phyloP scores from a whole-genome alignment of 2,113 vertebrate species.

The Tamias sibiricus region DNA sequence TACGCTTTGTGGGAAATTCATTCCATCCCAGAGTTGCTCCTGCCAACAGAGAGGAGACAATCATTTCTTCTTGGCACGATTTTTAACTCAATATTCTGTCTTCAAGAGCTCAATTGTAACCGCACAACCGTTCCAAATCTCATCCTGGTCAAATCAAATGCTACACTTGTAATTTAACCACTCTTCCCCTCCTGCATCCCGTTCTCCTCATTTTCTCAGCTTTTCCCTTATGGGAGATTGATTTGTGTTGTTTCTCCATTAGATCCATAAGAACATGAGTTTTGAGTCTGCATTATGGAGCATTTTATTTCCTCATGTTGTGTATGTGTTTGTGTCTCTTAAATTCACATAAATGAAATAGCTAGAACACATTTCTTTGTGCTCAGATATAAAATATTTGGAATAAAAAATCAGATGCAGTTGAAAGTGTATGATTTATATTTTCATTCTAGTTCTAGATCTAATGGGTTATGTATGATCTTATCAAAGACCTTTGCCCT shows the following conservation, averaged over 20 bases:
- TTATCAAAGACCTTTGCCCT: background rate
- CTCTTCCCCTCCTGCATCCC: background rate
- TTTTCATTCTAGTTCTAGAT: background rate
- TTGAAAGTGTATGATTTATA: slow-evolving; percentile 28
- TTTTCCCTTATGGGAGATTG: slow-evolving; percentile 8
- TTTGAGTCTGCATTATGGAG: background rate
- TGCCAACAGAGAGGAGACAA: slow-evolving; percentile 55
- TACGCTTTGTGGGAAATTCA: slow-evolving; percentile 66
- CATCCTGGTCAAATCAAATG: slow-evolving; percentile 60
- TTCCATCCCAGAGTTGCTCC: slow-evolving; percentile 51
- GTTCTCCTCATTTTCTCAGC: slow-evolving; percentile 37
- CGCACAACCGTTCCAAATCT: background rate
- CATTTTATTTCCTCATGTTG: background rate
- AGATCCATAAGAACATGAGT: background rate
- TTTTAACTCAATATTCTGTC: slow-evolving; percentile 65
- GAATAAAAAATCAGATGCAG: background rate
- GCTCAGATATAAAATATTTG: slow-evolving; percentile 2
- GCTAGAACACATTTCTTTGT: background rate
- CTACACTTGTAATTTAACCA: slow-evolving; percentile 36
- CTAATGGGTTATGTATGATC: background rate
- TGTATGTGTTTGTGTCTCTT: background rate
- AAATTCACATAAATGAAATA: background rate
- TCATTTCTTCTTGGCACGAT: slow-evolving; percentile 61
- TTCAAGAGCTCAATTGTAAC: background rate
- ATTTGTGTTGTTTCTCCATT: slow-evolving; percentile 43